These are phyloP conservation scores for Melipona quadrifasciata DNA, from an alignment of 1,140 invertebrate species.

Conservation along the genomic window DNA sequence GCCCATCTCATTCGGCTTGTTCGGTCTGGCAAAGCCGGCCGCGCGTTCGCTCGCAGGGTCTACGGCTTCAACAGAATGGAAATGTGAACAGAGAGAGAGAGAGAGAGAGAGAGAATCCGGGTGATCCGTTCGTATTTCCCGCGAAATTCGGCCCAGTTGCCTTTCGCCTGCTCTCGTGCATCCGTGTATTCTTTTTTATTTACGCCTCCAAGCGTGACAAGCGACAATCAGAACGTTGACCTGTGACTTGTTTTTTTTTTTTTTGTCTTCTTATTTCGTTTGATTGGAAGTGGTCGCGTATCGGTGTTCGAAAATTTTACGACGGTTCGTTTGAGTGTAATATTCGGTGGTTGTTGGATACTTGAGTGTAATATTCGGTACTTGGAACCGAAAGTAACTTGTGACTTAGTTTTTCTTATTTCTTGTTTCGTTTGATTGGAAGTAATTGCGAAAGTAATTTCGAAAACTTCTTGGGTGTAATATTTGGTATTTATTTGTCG, in stretches of 20 bases:
- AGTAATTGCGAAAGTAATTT: no score
- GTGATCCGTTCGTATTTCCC: conserved; percentile 44
- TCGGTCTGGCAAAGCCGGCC: conserved; percentile 2
- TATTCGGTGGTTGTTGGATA: no score
- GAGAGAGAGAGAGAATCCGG: not conserved
- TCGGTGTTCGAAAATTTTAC: not conserved
- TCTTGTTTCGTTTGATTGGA: no score
- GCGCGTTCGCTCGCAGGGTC: conserved; percentile 1
- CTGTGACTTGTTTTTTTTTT: not conserved
- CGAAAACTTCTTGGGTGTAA: no score
- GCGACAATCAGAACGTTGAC: not conserved
- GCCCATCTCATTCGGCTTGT: not conserved
- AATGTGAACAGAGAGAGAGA: not conserved
- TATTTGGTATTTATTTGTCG: no score
- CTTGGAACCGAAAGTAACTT: no score
- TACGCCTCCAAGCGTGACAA: not conserved
- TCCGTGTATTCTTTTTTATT: not conserved
- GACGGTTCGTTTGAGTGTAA: no score
- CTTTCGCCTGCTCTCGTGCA: not conserved
- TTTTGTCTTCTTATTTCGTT: not conserved
- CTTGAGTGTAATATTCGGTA: no score
- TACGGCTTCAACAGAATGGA: conserved; percentile 22
- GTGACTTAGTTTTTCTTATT: no score
- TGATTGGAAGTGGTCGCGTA: not conserved
- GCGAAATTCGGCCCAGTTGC: not conserved